phyloP scores from a whole-genome alignment of 2,113 vertebrate genomes.

The Syngnathus scovelli region DNA sequence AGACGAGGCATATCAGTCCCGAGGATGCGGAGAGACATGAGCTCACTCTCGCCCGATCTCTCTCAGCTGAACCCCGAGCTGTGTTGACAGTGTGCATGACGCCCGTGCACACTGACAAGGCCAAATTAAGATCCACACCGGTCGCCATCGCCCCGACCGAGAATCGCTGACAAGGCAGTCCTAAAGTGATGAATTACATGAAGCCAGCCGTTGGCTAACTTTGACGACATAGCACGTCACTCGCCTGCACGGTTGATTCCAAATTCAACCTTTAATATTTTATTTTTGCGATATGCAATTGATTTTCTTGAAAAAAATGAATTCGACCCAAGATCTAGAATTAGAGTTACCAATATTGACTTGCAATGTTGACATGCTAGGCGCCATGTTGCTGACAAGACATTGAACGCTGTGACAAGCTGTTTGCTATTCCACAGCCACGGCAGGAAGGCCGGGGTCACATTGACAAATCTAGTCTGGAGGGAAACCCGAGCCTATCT shows the following conservation, averaged over 20 bases:
- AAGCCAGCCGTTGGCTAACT: conserved; percentile 28
- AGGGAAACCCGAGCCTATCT: conserved; percentile 58
- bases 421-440: conserved; percentile 55
- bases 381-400: conserved; percentile 36
- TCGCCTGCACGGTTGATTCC: not conserved
- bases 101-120: conserved; percentile 26
- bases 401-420: conserved; percentile 46
- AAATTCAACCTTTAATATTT: not conserved
- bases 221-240: conserved; percentile 24
- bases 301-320: too few species aligned
- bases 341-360: conserved; percentile 28
- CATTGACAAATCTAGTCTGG: conserved; percentile 47
- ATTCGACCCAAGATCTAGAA: conserved; percentile 10
- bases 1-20: not conserved
- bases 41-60: not conserved
- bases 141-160: conserved; percentile 29
- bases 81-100: conserved; percentile 31
- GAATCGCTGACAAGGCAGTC: conserved; percentile 40
- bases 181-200: conserved; percentile 37
- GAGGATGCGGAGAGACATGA: conserved; percentile 9
- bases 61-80: not conserved
- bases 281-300: too few species aligned
- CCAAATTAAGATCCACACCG: conserved; percentile 27
- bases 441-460: conserved; percentile 54
- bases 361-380: conserved; percentile 41